phyloP scores from a whole-genome alignment of 2,113 vertebrate species.

The Deroptyus accipitrinus region DNA sequence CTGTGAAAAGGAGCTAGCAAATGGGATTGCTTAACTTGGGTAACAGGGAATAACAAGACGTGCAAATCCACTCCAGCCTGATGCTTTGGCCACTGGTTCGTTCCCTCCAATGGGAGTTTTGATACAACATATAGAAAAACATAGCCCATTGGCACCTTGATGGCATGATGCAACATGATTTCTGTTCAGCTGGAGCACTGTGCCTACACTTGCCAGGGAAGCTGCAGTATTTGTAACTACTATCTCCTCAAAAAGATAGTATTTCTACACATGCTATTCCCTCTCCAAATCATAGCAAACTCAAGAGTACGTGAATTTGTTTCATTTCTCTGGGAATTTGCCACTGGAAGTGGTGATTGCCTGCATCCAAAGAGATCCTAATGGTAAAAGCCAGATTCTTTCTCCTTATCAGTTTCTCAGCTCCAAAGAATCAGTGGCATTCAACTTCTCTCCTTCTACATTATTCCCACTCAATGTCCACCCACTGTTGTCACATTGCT shows the following conservation, averaged over 20 bases:
- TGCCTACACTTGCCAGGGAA: background rate
- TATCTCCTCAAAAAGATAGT: background rate
- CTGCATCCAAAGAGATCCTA: background rate
- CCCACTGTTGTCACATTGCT: background rate
- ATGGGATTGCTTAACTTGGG: background rate
- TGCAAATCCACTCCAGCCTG: background rate
- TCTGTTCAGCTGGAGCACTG: background rate
- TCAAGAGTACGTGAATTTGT: background rate
- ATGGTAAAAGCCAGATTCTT: background rate
- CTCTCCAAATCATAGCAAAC: background rate
- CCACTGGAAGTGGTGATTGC: background rate
- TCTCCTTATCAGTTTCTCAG: background rate
- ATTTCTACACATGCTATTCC: background rate
- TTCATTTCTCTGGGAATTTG: background rate
- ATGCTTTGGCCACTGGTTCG: background rate
- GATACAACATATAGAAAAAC: background rate
- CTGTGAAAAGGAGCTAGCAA: background rate
- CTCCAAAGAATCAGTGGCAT: background rate
- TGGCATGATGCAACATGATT: background rate
- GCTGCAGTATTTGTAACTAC: background rate
- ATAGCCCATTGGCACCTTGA: background rate
- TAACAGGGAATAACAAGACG: background rate
- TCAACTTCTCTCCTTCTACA: background rate
- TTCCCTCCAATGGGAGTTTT: background rate
- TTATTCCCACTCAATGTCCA: background rate